Conservation (phyloP, 1,140 invertebrate species). For the Drosophila arizonae region DNA sequence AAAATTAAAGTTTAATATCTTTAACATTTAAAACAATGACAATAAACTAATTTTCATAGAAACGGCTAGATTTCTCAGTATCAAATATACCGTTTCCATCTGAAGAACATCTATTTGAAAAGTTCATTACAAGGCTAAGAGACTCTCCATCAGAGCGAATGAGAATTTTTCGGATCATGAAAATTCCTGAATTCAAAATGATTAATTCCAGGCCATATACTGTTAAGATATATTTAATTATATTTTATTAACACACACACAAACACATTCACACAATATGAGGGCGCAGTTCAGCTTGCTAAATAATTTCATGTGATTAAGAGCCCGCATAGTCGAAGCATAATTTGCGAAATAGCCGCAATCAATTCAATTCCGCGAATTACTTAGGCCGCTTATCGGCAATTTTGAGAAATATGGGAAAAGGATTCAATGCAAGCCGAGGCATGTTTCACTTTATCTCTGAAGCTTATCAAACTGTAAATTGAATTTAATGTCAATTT, state of each 20-base stretch:
- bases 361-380: slow-evolving; percentile 30
- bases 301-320: slow-evolving; percentile 3
- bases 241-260: background rate
- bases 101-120: too few relatives aligned
- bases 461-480: background rate
- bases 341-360: slow-evolving; percentile 7
- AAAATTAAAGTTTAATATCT: too few relatives aligned
- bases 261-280: background rate
- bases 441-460: background rate
- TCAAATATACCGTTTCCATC: too few relatives aligned
- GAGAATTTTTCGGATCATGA: too few relatives aligned
- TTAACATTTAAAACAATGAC: too few relatives aligned
- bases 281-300: slow-evolving; percentile 2
- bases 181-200: background rate
- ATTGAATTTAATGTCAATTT: slow-evolving; percentile 15
- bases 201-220: background rate
- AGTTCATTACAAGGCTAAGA: too few relatives aligned
- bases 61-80: too few relatives aligned
- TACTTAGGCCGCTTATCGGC: slow-evolving; percentile 12
- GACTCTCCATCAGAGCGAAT: too few relatives aligned
- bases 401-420: background rate
- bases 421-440: background rate
- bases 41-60: too few relatives aligned
- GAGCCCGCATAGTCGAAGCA: slow-evolving; percentile 20
- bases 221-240: background rate